Conservation (phyloP, 1,140 invertebrate genomes). For the Coenobita brevimanus region DNA sequence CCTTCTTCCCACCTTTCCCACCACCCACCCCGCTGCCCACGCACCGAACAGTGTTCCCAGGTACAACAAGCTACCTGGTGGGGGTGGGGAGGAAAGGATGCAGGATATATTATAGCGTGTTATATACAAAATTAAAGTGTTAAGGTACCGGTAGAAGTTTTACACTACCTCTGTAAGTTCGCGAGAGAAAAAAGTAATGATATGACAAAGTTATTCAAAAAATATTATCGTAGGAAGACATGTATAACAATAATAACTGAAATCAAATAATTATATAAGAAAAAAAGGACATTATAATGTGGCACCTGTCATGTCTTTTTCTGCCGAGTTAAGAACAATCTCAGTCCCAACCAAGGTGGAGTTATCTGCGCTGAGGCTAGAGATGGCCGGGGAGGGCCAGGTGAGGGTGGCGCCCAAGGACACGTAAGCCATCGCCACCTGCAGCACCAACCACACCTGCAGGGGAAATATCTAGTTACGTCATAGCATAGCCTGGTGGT, state of each 20-base stretch:
- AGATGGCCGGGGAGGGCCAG: conserved; percentile 39
- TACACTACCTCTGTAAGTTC: too few species aligned
- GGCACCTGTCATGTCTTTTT: conserved; percentile 46
- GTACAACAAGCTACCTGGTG: conserved; percentile 32
- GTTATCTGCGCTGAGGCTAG: conserved; percentile 24
- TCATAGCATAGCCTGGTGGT: too few species aligned
- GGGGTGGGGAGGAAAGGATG: not conserved
- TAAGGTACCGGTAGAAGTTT: too few species aligned
- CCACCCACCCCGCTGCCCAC: conserved; percentile 9
- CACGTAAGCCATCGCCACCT: not conserved
- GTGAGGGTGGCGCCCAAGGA: conserved; percentile 18
- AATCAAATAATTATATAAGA: too few species aligned
- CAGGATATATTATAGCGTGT: too few species aligned
- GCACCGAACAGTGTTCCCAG: conserved; percentile 33
- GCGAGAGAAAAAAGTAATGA: too few species aligned
- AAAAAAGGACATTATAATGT: too few species aligned
- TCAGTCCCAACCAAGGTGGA: conserved; percentile 7
- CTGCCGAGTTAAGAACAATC: conserved; percentile 13
- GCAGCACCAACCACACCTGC: conserved; percentile 3
- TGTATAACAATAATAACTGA: too few species aligned
- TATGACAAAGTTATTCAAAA: too few species aligned
- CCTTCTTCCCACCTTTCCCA: not conserved
- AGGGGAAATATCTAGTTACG: not conserved
- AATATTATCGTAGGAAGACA: too few species aligned
- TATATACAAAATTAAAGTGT: too few species aligned